Base-by-base conservation (phyloP, 1,140 invertebrate species). In the Trachymyrmex cornetzi region DNA sequence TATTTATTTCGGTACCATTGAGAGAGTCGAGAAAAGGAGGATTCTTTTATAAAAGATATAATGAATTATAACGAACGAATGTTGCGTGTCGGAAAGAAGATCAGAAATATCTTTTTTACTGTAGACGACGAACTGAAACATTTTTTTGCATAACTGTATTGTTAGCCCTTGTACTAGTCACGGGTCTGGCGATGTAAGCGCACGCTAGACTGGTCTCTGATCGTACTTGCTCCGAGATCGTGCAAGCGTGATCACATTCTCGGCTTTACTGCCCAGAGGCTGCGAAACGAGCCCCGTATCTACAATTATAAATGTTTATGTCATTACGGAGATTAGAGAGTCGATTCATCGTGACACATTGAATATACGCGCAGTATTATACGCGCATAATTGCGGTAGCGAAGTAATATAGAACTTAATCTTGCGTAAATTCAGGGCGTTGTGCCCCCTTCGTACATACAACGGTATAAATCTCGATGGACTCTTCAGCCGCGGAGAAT, bases 381-480 rank as follows among this genome's bases (percentile, higher is more conserved):
- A 19, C 24, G 69, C 79, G 55, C 77, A 87, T 90, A 90, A 90
- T 90, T 89, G 86, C 88, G 67, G 67, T 71, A 80, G 79, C 88
- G 50, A 69, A 81, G 89, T 85, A 90, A 90, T 82, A 77, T 82
- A 79, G 86, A 66, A 85, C 81, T 88, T 91, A 90, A 91, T 91
- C 89, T 88, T 61, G 66, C 77, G 89, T 90, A 88, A 90, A 85
- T 90, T 80, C 81, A 79, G 82, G 27, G 55, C 55, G 61, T 53
- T 71, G 55, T 71, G 50, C 53, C 22, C 80, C 48, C 67, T n/a
- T 34, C 72, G 55, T 38, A 16, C 66, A n/a, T 57, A 53, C 59
- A 19, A 24, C 30, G 55, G 59, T 77, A 89, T 88, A 90, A 88
- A 89, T 91, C 79, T 61, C 69, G 38, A 19, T 12, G 3, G 38